Base-by-base conservation (phyloP, 2,888 invertebrate genomes). In the Chironomus tentans region DNA sequence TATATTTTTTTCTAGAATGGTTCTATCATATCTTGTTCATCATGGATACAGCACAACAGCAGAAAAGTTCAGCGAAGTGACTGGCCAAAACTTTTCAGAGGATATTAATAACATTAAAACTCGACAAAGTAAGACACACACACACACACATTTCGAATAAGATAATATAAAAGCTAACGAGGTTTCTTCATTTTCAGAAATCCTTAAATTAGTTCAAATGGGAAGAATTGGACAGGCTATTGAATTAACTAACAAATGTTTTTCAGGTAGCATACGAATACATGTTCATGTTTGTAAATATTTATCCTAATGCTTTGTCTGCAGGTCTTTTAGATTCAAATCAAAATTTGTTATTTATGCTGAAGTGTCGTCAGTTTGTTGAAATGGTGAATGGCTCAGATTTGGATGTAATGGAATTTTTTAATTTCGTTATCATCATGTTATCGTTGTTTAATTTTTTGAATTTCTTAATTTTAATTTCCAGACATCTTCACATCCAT, bases 291-390 rank as follows among this genome's bases (percentile, higher is more conserved):
- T n/a, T 24, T 24, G 22, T 2, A 3, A 24, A 24, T 24, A 24
- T 24, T 3, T 24, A 24, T 24, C 5, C 5, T 28, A 28, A 65
- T 24, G n/a, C n/a, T 28, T 5, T n/a, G 89, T 98, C 96, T 86
- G 98, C 98, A 3, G 94, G 93, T n/a, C 88, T 98, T 78, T 86
- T 98, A 81, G 96, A 97, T 84, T 88, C 90, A 77, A 94, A 97
- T 85, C 90, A 90, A 80, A 95, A 96, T 85, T 88, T 98, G 80
- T 88, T 95, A 83, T 98, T 99, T 86, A 92, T 94, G 87, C 89
- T 98, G 81, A 97, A 97, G 85, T 97, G 97, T 83, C 91, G 98
- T 78, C 98, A 99, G 87, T 99, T 99, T 86, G 94, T 98, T 56
- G 98, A 99, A 86, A 97, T 98, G 96, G 95, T 98, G 79, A 94